Base-by-base conservation (phyloP, 1,140 invertebrate genomes). In the Anadara kagoshimensis region DNA sequence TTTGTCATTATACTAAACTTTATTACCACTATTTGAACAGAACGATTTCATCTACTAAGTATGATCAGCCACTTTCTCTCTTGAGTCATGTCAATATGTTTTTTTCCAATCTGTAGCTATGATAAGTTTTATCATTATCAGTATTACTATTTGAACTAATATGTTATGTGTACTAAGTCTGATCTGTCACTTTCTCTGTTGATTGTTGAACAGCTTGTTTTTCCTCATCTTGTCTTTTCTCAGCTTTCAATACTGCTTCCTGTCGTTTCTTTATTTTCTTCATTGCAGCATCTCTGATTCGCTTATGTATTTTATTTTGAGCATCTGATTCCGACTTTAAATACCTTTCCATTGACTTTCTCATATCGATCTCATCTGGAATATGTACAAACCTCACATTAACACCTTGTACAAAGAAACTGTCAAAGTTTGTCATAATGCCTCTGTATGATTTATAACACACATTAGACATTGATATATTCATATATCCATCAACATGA, bases 361-460 rank as follows among this genome's bases (percentile, higher is more conserved):
- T 75, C 36, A 86, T 85, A 45, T 86, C 75, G 12, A 88, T 69
- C 56, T 87, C 76, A 68, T 85, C 90, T 36, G 93, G 93, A 73
- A 94, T 91, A 69, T 93, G 93, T 7, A 94, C 91, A 85, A 91
- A 92, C 80, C 93, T 90, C 69, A 94, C 92, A 69, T 93, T 93
- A 69, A 91, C 85, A 11, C 90, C 91, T 56, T 92, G 92, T 20
- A 94, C 83, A 86, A 93, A 94, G 75, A 94, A 91, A 58, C 89
- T 85, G 7, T 90, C 87, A 77, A 89, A 92, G 16, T 83, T 81
- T 44, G 84, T 87, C 29, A 82, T 82, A 47, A 91, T 87, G 18
- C 91, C 92, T 83, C 89, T 88, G 14, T 90, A 86, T 85, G 92
- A 91, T 72, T 90, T 92, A 75, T 91, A 92, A 18, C 91, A 83